These are phyloP conservation scores for Hofmannophila pseudospretella DNA, from an alignment of 2,888 invertebrate species.

Conservation along the genomic window DNA sequence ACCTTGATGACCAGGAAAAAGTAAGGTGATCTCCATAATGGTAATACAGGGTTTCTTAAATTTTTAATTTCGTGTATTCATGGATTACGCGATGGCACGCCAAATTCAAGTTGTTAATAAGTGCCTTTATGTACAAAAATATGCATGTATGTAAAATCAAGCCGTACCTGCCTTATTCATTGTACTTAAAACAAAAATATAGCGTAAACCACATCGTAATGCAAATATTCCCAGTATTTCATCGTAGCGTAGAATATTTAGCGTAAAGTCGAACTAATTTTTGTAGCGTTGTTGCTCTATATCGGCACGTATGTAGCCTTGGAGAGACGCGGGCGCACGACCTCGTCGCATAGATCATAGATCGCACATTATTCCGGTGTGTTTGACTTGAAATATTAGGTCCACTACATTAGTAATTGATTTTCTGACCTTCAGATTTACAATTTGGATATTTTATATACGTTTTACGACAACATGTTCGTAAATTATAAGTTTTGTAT, in stretches of 20 bases:
- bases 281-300: constrained; percentile 12
- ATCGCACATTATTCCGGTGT: constrained; percentile 26
- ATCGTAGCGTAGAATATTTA: constrained; percentile 4
- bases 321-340: constrained; percentile 23
- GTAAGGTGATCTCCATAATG: no score
- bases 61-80: no score
- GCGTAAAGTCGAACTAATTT: constrained; percentile 11
- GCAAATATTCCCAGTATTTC: constrained; percentile 7
- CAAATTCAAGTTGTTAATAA: no score
- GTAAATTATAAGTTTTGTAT: no score
- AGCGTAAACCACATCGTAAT: constrained; percentile 6
- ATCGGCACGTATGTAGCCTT: constrained; percentile 23
- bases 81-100: no score
- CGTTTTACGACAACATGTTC: no score
- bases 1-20: no score
- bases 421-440: background rate
- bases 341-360: constrained; percentile 26
- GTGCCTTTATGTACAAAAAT: no score
- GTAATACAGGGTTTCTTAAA: no score
- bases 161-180: no score
- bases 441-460: background rate
- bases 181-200: constrained; percentile 4
- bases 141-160: no score
- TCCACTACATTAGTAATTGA: background rate
- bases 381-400: constrained; percentile 3